Evolutionary conservation across 2,888 invertebrate species (phyloP).

Genomic region (Catocala fraxini): DNA sequence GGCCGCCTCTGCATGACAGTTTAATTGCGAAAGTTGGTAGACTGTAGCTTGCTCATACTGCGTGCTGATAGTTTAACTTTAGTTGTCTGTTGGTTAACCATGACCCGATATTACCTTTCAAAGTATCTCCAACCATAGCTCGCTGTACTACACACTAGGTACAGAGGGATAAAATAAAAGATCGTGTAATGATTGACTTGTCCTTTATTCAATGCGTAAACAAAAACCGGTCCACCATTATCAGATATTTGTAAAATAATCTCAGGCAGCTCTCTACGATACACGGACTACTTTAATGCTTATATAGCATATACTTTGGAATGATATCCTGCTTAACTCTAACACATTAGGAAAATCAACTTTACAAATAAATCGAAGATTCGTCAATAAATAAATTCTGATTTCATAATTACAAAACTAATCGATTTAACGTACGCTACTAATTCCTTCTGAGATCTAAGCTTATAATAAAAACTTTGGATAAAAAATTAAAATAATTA

Average conservation of each 20-base stretch:
- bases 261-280: slow-evolving; percentile 68
- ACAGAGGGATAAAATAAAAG: slow-evolving; percentile 46
- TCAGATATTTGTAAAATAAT: slow-evolving; percentile 71
- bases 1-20: too few species aligned
- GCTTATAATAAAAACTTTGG: slow-evolving; percentile 86
- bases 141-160: not conserved
- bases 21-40: too few species aligned
- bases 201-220: slow-evolving; percentile 85
- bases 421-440: slow-evolving; percentile 73
- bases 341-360: slow-evolving; percentile 70
- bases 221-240: slow-evolving; percentile 77
- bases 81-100: too few species aligned
- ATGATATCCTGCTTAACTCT: slow-evolving; percentile 79
- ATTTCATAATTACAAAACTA: slow-evolving; percentile 78
- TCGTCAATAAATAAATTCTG: slow-evolving; percentile 84
- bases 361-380: slow-evolving; percentile 74
- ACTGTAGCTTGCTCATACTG: too few species aligned
- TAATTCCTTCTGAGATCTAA: slow-evolving; percentile 85
- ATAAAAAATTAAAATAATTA: slow-evolving; percentile 81
- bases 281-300: slow-evolving; percentile 64
- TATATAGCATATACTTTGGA: slow-evolving; percentile 78
- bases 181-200: slow-evolving; percentile 59
- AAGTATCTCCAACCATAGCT: too few species aligned
- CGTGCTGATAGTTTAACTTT: too few species aligned
- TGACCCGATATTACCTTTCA: too few species aligned